These are phyloP conservation scores for Rhopalosiphum maidis DNA, from an alignment of 1,140 invertebrate species.

Conservation along the genomic window DNA sequence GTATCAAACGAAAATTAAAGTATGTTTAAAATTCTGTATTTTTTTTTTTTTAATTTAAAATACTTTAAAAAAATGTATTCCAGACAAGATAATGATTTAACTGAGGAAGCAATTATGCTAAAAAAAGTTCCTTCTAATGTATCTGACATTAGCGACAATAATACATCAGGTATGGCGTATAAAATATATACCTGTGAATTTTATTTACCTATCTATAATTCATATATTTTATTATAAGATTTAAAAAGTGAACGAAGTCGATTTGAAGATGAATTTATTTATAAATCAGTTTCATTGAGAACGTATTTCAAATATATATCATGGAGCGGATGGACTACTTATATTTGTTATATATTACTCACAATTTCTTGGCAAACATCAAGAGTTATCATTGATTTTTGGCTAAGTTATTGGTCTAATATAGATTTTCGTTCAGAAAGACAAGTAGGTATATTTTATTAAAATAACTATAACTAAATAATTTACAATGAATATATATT, in stretches of 20 bases:
- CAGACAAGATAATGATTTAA: slow-evolving; percentile 9
- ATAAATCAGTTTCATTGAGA: slow-evolving; percentile 40
- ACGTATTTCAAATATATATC: slow-evolving; percentile 52
- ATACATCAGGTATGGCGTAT: neutral
- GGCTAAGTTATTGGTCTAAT: slow-evolving; percentile 70
- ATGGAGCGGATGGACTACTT: slow-evolving; percentile 49
- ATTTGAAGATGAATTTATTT: slow-evolving; percentile 49
- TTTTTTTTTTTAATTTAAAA: neutral
- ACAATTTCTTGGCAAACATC: slow-evolving; percentile 69
- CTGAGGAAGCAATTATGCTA: slow-evolving; percentile 28
- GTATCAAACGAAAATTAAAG: slow-evolving; percentile 43
- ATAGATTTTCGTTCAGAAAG: slow-evolving; percentile 24
- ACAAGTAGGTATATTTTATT: neutral
- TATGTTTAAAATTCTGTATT: neutral
- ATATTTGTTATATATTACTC: slow-evolving; percentile 66
- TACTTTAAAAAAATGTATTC: neutral
- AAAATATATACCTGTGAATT: neutral
- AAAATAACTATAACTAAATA: neutral
- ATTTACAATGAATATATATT: neutral
- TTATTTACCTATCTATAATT: neutral
- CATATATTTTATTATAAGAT: slow-evolving; percentile 1
- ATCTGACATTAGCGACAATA: slow-evolving; percentile 46
- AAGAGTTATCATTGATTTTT: slow-evolving; percentile 70
- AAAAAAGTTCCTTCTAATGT: neutral
- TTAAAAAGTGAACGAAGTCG: slow-evolving; percentile 28